Evolutionary conservation across 1,140 invertebrate genomes (phyloP).

Genomic region (Eulimnadia texana): DNA sequence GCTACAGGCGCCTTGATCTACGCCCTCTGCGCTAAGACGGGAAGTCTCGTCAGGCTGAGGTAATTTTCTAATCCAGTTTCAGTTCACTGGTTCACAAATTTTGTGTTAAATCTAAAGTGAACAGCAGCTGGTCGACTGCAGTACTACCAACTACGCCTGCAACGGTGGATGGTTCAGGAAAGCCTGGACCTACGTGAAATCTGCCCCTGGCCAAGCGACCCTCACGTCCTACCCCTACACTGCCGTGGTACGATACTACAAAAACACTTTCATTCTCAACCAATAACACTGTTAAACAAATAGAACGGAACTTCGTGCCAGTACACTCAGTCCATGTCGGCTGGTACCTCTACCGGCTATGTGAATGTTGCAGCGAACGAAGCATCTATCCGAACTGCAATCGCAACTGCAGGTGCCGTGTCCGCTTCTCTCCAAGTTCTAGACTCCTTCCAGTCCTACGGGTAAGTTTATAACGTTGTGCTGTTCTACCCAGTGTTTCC

Average conservation of each 20-base stretch:
- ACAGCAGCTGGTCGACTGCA: slow-evolving; percentile 16
- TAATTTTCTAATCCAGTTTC: background rate
- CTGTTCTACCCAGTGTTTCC: no score
- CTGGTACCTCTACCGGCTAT: background rate
- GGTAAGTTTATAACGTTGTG: no score
- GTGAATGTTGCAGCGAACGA: background rate
- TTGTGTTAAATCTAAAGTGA: slow-evolving; percentile 1
- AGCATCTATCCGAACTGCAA: background rate
- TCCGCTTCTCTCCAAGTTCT: background rate
- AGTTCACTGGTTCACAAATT: background rate
- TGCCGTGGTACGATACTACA: background rate
- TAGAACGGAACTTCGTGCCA: background rate
- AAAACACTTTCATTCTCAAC: background rate
- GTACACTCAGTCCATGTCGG: background rate
- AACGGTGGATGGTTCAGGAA: slow-evolving; percentile 10
- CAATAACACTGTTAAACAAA: background rate
- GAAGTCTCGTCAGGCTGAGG: background rate
- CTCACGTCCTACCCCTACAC: slow-evolving; percentile 16
- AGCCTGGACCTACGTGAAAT: slow-evolving; percentile 3
- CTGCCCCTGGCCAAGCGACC: slow-evolving; percentile 18
- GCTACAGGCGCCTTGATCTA: slow-evolving; percentile 21
- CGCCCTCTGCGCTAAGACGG: slow-evolving; percentile 15
- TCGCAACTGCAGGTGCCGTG: background rate
- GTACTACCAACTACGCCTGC: background rate
- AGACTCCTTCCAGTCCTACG: background rate